Evolutionary conservation across 2,113 vertebrate species (phyloP).

Genomic region (Mesembrinibis cayennensis): DNA sequence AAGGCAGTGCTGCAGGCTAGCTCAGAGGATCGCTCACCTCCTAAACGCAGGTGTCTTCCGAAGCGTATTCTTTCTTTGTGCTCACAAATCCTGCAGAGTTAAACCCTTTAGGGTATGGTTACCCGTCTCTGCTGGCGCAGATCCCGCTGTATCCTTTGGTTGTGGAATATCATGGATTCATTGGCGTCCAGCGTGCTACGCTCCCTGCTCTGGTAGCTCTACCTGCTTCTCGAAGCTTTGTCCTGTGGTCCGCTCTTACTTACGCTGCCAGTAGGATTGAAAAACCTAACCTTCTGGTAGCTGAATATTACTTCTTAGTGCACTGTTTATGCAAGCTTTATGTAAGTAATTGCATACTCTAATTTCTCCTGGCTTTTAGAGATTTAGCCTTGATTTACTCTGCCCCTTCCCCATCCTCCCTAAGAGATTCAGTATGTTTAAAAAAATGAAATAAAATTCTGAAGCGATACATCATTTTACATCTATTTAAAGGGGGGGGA

Average conservation of each 20-base stretch:
- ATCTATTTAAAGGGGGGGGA: not conserved
- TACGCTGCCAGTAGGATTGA: not conserved
- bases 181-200: not conserved
- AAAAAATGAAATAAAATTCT: not conserved
- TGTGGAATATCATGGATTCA: fast-evolving
- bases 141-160: not conserved
- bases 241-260: not conserved
- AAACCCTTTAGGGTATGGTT: not conserved
- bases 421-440: not conserved
- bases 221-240: not conserved
- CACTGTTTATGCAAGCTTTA: not conserved
- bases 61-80: not conserved
- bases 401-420: not conserved
- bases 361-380: not conserved
- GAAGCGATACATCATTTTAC: not conserved
- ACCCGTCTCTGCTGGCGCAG: not conserved
- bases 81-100: not conserved
- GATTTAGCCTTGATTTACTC: constrained; percentile 2
- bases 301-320: not conserved
- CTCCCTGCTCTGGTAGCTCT: not conserved
- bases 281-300: not conserved
- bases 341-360: not conserved
- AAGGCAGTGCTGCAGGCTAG: not conserved
- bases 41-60: not conserved
- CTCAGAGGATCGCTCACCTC: not conserved